phyloP scores from a whole-genome alignment of 2,113 vertebrate species.

The Crypturellus undulatus region DNA sequence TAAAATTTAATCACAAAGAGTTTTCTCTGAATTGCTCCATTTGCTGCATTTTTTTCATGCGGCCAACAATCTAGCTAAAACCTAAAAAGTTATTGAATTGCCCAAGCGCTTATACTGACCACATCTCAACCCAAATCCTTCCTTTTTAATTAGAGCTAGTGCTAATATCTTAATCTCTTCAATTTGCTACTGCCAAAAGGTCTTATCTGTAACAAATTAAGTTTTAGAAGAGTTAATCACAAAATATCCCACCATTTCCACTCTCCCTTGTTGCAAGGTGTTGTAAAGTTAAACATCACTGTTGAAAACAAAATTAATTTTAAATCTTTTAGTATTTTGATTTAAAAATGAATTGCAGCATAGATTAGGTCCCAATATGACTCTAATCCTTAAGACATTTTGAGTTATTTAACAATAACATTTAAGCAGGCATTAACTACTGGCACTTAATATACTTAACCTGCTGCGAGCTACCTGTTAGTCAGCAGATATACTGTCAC shows the following conservation, averaged over 20 bases:
- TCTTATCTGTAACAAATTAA: accelerated
- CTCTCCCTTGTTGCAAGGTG: background rate
- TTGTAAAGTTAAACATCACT: no score
- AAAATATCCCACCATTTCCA: background rate
- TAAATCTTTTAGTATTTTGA: background rate
- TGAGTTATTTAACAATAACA: background rate
- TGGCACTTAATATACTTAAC: background rate
- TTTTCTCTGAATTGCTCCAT: background rate
- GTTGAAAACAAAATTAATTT: background rate
- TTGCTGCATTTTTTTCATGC: background rate
- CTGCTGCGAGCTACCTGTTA: background rate
- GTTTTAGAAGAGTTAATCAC: background rate
- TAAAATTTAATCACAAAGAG: accelerated
- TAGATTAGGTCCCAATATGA: background rate
- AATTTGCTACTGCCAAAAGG: background rate
- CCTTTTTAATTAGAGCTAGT: background rate
- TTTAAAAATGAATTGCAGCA: background rate
- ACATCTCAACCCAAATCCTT: background rate
- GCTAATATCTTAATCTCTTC: background rate
- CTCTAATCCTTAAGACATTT: background rate
- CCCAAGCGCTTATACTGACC: accelerated
- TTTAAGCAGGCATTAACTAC: background rate
- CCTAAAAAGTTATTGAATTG: background rate
- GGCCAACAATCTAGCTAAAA: accelerated
- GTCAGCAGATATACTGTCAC: accelerated